phyloP scores from a whole-genome alignment of 2,113 vertebrate species.

The Nothocercus julius region DNA sequence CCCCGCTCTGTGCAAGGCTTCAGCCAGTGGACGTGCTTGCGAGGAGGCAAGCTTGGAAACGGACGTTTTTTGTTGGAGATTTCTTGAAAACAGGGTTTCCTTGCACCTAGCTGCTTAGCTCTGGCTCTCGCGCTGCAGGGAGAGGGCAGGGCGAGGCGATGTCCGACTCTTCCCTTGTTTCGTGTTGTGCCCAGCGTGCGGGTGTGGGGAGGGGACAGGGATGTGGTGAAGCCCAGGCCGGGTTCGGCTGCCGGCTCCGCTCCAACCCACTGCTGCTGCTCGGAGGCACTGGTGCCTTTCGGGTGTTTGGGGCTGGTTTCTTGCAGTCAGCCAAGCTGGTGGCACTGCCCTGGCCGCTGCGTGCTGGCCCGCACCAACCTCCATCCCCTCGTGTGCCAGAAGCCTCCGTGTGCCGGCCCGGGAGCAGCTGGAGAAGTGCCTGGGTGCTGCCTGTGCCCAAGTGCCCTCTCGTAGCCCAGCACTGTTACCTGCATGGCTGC shows the following conservation, averaged over 20 bases:
- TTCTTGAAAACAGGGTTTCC: background rate
- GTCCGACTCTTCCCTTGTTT: background rate
- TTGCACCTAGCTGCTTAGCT: background rate
- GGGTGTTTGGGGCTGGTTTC: background rate
- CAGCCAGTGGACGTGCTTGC: background rate
- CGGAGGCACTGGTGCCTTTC: background rate
- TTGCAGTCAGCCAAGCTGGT: background rate
- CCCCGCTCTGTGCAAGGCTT: background rate
- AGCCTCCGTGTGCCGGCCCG: background rate
- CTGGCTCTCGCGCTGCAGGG: background rate
- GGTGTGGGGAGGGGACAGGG: too few species aligned
- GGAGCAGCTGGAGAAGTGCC: too few species aligned
- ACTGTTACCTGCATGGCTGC: too few species aligned
- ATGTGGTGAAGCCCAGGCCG: too few species aligned
- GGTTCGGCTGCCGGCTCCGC: too few species aligned
- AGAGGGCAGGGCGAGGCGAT: background rate
- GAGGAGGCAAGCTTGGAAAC: background rate
- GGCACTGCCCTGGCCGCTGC: accelerated
- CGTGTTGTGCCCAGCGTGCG: too few species aligned
- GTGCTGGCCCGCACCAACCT: background rate
- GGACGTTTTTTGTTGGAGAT: background rate
- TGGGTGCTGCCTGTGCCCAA: too few species aligned
- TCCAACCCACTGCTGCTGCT: too few species aligned
- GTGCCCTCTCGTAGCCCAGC: too few species aligned
- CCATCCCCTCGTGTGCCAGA: background rate